phyloP scores from a whole-genome alignment of 2,797 vertebrate genomes.

The Esox lucius region DNA sequence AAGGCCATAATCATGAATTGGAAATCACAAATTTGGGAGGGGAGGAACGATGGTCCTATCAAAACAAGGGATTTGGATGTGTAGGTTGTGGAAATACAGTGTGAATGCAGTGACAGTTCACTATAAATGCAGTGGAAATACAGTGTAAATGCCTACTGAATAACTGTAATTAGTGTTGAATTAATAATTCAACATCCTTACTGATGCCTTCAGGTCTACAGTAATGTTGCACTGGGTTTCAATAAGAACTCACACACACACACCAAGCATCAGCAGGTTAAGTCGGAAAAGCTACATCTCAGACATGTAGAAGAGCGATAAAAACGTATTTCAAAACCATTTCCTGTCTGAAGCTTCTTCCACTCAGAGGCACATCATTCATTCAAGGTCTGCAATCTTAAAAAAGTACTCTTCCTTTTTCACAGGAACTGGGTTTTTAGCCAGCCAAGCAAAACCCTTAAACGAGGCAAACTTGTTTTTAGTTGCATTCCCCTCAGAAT shows the following conservation, averaged over 20 bases:
- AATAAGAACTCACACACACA: too few relatives aligned
- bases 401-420: not conserved
- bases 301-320: not conserved
- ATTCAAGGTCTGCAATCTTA: not conserved
- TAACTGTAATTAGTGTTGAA: not conserved
- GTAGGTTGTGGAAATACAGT: too few relatives aligned
- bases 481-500: conserved; percentile 35
- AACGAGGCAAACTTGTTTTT: conserved; percentile 26
- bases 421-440: conserved; percentile 29
- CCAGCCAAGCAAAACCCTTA: conserved; percentile 27
- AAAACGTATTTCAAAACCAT: not conserved
- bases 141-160: not conserved
- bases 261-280: too few relatives aligned
- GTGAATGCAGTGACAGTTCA: too few relatives aligned
- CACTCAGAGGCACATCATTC: not conserved
- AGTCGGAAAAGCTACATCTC: too few relatives aligned
- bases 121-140: too few relatives aligned
- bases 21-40: too few relatives aligned
- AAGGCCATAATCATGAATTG: too few relatives aligned
- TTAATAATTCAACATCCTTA: not conserved
- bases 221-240: not conserved
- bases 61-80: too few relatives aligned
- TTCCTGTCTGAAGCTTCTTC: not conserved
- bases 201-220: not conserved
- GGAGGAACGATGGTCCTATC: too few relatives aligned